Percentiles rank a stretch among this genome's conserved stretches.
Evolutionary conservation across 2,888 invertebrate species (phyloP).

Genomic region (Standfussiana lucernea): DNA sequence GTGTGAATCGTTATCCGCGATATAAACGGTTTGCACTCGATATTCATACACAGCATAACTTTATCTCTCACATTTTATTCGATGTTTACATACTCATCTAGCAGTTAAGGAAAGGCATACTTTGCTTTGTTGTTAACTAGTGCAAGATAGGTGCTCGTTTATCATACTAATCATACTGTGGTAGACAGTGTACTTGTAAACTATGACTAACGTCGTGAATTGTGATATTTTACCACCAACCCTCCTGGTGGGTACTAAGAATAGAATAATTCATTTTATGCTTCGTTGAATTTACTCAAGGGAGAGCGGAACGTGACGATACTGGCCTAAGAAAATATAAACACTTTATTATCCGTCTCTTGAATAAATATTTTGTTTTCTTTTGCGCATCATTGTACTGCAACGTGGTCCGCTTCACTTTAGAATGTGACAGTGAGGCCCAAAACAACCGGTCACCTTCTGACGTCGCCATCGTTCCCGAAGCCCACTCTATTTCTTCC

Average conservation of each 20-base stretch:
- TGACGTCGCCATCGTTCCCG: conserved; percentile 8
- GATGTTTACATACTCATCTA: conserved; percentile 43
- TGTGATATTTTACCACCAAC: conserved; percentile 18
- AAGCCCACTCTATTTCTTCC: conserved; percentile 44
- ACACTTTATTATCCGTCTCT: conserved; percentile 30
- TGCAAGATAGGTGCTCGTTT: conserved; percentile 21
- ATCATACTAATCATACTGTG: conserved; percentile 14
- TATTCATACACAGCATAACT: conserved; percentile 47
- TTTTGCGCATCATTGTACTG: conserved; percentile 9
- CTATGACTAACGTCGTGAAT: conserved; percentile 40
- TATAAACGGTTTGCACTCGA: conserved; percentile 48
- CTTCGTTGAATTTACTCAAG: conserved; percentile 18
- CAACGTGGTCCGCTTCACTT: neutral
- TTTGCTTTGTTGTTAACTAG: conserved; percentile 33
- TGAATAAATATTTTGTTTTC: conserved; percentile 31
- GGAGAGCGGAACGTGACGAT: conserved; percentile 8
- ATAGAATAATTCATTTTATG: conserved; percentile 20
- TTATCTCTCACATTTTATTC: conserved; percentile 45
- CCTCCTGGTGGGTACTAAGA: conserved; percentile 12
- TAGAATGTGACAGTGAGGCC: conserved; percentile 21
- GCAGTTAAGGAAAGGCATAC: conserved; percentile 34
- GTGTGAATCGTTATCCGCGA: conserved; percentile 54
- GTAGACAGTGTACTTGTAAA: conserved; percentile 15
- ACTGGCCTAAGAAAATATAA: conserved; percentile 36
- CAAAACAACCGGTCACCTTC: conserved; percentile 42